Percentiles rank a stretch among this genome's conserved stretches.
These are phyloP conservation scores for Mungos mungo DNA, from an alignment of 2,113 vertebrate species.

Conservation along the genomic window DNA sequence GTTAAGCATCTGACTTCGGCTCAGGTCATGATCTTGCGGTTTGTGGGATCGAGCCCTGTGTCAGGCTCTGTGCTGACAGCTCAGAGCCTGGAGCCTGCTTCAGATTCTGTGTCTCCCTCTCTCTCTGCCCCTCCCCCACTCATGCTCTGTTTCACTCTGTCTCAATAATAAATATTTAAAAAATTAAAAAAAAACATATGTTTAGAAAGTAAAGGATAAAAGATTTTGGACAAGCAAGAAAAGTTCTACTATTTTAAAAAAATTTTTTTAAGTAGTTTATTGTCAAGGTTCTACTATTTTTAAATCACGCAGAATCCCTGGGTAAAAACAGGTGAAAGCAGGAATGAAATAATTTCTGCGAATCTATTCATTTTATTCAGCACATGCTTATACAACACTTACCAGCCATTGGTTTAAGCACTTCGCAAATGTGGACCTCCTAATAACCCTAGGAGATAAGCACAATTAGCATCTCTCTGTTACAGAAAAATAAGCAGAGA, in stretches of 20 bases:
- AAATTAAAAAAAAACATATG: no score
- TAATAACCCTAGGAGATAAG: not conserved
- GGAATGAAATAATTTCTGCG: not conserved
- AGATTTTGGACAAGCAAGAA: not conserved
- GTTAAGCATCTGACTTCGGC: no score
- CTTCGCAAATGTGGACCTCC: not conserved
- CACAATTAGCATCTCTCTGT: not conserved
- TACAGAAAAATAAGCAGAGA: not conserved
- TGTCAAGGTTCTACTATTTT: not conserved
- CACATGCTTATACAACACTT: not conserved
- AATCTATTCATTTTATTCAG: not conserved
- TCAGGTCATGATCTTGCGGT: no score
- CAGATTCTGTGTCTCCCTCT: no score
- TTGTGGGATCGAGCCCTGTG: no score
- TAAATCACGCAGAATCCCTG: not conserved
- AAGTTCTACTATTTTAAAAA: not conserved
- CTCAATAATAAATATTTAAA: no score
- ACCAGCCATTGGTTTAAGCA: not conserved
- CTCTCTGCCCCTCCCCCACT: no score
- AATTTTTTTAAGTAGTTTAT: not conserved
- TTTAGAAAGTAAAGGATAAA: not conserved
- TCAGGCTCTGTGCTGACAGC: no score
- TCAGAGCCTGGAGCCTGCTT: no score
- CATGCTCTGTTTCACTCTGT: no score
- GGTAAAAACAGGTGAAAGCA: not conserved